Base-by-base conservation (phyloP, 2,113 vertebrate species). In the Ancistrus triradiatus region DNA sequence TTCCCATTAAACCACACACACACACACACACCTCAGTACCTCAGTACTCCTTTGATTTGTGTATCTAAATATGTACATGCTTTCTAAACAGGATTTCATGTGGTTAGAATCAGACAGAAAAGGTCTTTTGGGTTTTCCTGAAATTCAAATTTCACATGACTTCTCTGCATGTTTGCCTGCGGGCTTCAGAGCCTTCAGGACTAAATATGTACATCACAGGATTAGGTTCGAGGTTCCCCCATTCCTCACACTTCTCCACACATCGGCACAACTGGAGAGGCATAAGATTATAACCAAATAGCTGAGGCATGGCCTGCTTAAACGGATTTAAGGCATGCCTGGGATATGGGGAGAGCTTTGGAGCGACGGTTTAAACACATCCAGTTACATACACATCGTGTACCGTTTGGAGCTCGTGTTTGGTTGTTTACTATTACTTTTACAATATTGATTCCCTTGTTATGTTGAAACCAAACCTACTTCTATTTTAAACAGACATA, bases 261-360 rank as follows among this genome's bases (percentile, higher is more conserved):
- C 18, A 64, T 56, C 44, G 31, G 19, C 49, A 46, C 35, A 15
- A 21, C 64, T 35, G 35, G 22, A 61, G 27, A 69, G 53, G 56
- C 56, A 60, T 17, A 65, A 61, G 66, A 66, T 74, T 69, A 69
- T 55, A 50, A 48, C 44, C 61, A 60, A 69, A 69, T 65, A 69
- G 55, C 43, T 60, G 68, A 60, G 60, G 55, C 63, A 67, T 66
- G 70, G 51, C 31, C 68, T 35, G 37, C 51, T 55, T 76, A 77
- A 74, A 82, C 69, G 69, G 58, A 79, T 84, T 81, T 74, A n/a
- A 69, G 59, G 69, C 79, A 66, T 49, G 71, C 72, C 69, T 67
- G n/a, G 68, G 55, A 42, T 2, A 18, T 48, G 58, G 47, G 42
- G 22, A 50, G 46, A 68, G 59, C 64, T 52, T 5, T 3, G 27